phyloP scores from a whole-genome alignment of 2,797 vertebrate genomes.

The Staurois parvus region DNA sequence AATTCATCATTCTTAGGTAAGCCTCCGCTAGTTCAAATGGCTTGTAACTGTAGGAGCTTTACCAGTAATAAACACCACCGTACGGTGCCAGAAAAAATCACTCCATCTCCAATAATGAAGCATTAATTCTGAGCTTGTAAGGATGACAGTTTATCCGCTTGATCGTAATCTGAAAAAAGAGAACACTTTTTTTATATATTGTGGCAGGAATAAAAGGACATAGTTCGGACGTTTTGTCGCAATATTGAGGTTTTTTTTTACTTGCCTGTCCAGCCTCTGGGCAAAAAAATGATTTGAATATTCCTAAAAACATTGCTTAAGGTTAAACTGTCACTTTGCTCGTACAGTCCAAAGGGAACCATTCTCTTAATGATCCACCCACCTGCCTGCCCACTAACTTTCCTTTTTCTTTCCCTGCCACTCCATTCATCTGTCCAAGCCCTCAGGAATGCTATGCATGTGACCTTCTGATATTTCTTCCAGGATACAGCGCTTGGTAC shows the following conservation, averaged over 20 bases:
- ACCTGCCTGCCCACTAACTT: too few relatives aligned
- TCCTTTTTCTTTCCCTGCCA: too few relatives aligned
- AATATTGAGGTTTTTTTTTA: not conserved
- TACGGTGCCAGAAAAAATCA: constrained; percentile 17
- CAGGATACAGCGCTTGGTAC: too few relatives aligned
- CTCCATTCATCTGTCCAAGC: too few relatives aligned
- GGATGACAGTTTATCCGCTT: not conserved
- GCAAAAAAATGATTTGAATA: too few relatives aligned
- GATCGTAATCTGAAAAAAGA: not conserved
- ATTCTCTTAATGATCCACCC: too few relatives aligned
- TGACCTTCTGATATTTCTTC: too few relatives aligned
- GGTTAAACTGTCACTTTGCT: not conserved
- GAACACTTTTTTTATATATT: not conserved
- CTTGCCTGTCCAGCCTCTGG: too few relatives aligned
- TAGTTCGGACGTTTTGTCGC: not conserved
- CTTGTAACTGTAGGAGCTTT: constrained; percentile 37
- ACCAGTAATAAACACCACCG: constrained; percentile 51
- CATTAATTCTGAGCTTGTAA: constrained; percentile 12
- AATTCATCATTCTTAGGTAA: constrained; percentile 55
- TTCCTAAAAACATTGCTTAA: too few relatives aligned
- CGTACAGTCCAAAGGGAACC: too few relatives aligned
- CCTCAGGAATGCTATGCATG: too few relatives aligned
- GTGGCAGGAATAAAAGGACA: not conserved
- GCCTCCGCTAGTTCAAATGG: constrained; percentile 45
- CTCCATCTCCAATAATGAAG: constrained; percentile 32